Evolutionary conservation across 2,888 invertebrate genomes (phyloP).

Genomic region (Gibbula magus): DNA sequence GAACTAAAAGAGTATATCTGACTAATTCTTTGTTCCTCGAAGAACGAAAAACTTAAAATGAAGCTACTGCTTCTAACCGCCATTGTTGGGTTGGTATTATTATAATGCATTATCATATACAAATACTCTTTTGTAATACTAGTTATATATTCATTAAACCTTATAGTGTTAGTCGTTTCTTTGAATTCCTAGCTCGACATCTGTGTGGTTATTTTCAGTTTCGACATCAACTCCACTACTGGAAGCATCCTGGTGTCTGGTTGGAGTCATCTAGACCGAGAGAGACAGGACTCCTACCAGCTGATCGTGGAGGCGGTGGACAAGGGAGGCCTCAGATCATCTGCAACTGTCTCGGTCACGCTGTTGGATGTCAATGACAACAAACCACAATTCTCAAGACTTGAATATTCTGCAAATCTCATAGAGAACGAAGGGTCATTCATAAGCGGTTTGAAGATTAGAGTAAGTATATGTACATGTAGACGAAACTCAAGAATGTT

Average conservation of each 20-base stretch:
- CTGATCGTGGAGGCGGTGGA: conserved; percentile 87
- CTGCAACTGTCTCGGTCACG: conserved; percentile 58
- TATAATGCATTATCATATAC: neutral
- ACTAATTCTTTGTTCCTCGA: no score
- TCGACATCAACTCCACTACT: neutral
- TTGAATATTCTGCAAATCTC: conserved; percentile 75
- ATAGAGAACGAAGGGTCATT: conserved; percentile 85
- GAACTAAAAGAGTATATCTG: no score
- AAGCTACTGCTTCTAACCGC: no score
- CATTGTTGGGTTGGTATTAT: no score
- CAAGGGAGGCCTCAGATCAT: conserved; percentile 80
- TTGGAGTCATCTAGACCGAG: neutral
- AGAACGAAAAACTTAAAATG: no score
- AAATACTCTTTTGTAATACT: neutral
- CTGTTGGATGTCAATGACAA: conserved; percentile 69
- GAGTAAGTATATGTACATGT: conserved; percentile 76
- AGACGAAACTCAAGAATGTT: no score
- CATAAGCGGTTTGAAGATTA: conserved; percentile 84
- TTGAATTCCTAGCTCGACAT: no score
- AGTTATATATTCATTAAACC: no score
- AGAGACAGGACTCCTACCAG: conserved; percentile 78
- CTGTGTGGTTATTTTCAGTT: neutral
- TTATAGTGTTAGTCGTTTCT: neutral
- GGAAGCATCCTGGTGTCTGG: conserved; percentile 76
- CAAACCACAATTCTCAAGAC: conserved; percentile 58